Evolutionary conservation across 2,797 vertebrate species (phyloP), one percentile per base, ranked within the genome.

Genomic region (Cercopithecus petaurista): DNA sequence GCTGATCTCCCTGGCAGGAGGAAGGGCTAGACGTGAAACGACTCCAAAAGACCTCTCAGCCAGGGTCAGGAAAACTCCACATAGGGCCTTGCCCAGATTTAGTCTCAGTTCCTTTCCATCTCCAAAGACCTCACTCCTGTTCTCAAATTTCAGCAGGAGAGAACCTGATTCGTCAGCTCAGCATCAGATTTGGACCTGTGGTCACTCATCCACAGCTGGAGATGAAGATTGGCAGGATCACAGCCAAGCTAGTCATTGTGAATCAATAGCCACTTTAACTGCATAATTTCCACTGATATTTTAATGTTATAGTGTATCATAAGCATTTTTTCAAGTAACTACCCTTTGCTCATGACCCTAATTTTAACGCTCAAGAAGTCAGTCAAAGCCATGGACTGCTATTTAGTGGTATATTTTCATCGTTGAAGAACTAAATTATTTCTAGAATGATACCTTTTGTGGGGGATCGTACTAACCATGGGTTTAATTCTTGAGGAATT

Each of bases 361-460:
- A 48, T 91, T 96, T 59, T 43, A 84, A 73, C 28, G 43, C 33
- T 67, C 21, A 39, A 83, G 14, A 73, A 95, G 14, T 77, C 73
- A 26, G 10, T 50, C 10, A 52, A 79, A 14, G 13, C 5, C 50
- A 84, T 46, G 14, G 17, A 72, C 17, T 5, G 15, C 59, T 93
- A 13, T 73, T 87, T 48, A 61, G 13, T 46, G 52, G 7, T 52
- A n/a, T 6, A 30, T 73, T 61, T 64, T n/a, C 36, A 39, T 61
- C 28, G 2, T 19, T 39, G 33, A 55, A 77, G 64, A 70, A 11
- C 26, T 64, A 83, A 90, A 30, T 41, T 46, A 84, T 46, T 73
- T 93, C n/a, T 73, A 33, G n/a, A 79, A 72, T 43, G 22, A 48
- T 41, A 13, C n/a, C 17, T 46, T 76, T 72, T 36, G 67, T n/a